Evolutionary conservation across 2,113 vertebrate genomes (phyloP), one percentile per base, ranked within the genome.

Genomic region (Lipophrys pholis): DNA sequence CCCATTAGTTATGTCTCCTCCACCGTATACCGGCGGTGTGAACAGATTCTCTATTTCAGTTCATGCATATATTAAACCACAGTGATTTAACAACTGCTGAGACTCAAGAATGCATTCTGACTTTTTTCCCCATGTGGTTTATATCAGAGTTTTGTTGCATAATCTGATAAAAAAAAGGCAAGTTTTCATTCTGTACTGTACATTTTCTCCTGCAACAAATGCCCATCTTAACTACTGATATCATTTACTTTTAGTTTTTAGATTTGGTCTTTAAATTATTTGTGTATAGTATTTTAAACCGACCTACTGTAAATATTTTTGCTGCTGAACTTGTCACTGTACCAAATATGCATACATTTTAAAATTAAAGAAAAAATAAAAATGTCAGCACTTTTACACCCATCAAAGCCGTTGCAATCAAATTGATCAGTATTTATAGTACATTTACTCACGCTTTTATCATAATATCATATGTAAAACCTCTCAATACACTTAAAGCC

Each of bases 1-100:
- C 81, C 81, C 80, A 84, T 90, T 91, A 87, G 80, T 86, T 82
- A 61, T 78, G 55, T 82, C 58, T 86, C 56, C 68, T 76, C 70
- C 71, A 53, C 56, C 62, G 7, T 42, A 54, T 68, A 86, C n/a
- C 41, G 51, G 69, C 56, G 38, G 69, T 84, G 73, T 70, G 81
- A 85, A 76, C 77, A 83, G 77, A 82, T 66, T 84, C 62, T 74
- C 69, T 64, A 15, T 81, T 84, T 82, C 49, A 59, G 69, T 43
- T 52, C 45, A 50, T 69, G 69, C 86, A 83, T 84, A 75, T 68
- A 82, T 85, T 73, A 78, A 17, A 61, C 30, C 16, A 48, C 57
- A 69, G 61, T 39, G 39, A 50, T 60, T 68, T 62, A 74, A 55
- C 48, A 77, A 49, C n/a, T 16, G 4, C 73, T 62, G 46, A 51